Base-by-base conservation (phyloP, 1,140 invertebrate genomes). In the Hirudo medicinalis region DNA sequence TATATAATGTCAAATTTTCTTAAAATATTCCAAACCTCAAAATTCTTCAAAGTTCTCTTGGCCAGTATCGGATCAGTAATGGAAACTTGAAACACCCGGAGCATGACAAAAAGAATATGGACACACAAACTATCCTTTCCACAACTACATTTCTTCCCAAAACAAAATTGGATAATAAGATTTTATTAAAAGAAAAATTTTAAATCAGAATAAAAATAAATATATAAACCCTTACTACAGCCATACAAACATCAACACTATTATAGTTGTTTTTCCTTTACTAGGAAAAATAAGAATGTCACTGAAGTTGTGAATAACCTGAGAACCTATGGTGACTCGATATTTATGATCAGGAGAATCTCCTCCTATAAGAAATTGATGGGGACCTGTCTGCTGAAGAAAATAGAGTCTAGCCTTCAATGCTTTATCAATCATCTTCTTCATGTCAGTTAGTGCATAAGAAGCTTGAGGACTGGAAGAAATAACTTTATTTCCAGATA, bases 51-150 rank as follows among this genome's bases (percentile, higher is more conserved):
- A 22, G 78, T 76, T 75, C 77, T 81, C 71, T 78, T 80, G 76
- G 78, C 79, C 11, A 84, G 77, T 49, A 77, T 75, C 9, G 81
- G 77, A 70, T 84, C 81, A 66, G 67, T 79, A 72, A 82, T 79
- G 40, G 76, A 75, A 8, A 84, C 79, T 76, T 84, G 79, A 73
- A 84, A 82, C 17, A 84, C 83, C 55, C 82, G 73, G 66, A 84
- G 76, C 83, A 84, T 84, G 29, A 84, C 80, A 77, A 84, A 84
- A 69, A 84, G 73, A 6, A 84, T 76, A 76, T 84, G 83, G 36
- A 84, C 79, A 75, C 83, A 84, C 71, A 81, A 79, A 25, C 81
- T 79, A 13, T 79, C 78, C 63, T 78, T 78, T n/a, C 81, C 81
- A 79, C 83, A 84, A 54, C 78, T 82, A 72, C 83, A 84, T 22